Percentiles rank a stretch among this genome's conserved stretches.
Conservation (phyloP, 1,140 invertebrate genomes). For the Drosophila seguyi region DNA sequence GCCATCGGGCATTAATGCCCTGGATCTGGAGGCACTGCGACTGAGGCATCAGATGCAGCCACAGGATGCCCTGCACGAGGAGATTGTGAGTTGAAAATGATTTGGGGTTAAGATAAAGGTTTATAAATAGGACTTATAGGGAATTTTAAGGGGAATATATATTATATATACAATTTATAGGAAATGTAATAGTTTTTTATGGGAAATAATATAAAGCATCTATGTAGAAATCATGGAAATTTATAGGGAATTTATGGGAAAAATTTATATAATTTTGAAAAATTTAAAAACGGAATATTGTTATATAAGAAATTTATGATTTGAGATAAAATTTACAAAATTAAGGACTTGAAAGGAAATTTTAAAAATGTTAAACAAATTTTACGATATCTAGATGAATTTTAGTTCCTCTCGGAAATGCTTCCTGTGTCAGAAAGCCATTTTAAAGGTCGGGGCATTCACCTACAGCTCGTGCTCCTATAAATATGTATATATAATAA, state of each 20-base stretch:
- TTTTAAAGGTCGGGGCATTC: constrained; percentile 3
- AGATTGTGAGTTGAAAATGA: constrained; percentile 67
- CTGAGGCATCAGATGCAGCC: constrained; percentile 78
- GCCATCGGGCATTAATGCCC: constrained; percentile 76
- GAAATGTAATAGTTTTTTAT: background rate
- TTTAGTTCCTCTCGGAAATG: background rate
- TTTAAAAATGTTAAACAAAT: background rate
- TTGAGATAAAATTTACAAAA: no score
- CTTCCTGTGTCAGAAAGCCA: background rate
- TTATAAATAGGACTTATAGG: background rate
- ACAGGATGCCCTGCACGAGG: constrained; percentile 74
- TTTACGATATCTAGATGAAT: background rate
- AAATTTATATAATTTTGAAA: no score
- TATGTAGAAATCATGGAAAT: background rate
- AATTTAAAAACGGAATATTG: no score
- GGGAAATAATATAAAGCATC: no score
- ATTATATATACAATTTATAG: background rate
- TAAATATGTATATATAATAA: constrained; percentile 6
- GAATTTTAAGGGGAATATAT: background rate
- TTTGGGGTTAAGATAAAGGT: background rate
- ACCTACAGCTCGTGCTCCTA: background rate
- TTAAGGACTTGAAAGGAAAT: no score
- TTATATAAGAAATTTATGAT: no score
- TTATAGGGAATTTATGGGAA: background rate
- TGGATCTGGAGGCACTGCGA: constrained; percentile 74